These are phyloP conservation scores for Oikopleura dioica DNA, from an alignment of 23 tunicate species.

Conservation along the genomic window DNA sequence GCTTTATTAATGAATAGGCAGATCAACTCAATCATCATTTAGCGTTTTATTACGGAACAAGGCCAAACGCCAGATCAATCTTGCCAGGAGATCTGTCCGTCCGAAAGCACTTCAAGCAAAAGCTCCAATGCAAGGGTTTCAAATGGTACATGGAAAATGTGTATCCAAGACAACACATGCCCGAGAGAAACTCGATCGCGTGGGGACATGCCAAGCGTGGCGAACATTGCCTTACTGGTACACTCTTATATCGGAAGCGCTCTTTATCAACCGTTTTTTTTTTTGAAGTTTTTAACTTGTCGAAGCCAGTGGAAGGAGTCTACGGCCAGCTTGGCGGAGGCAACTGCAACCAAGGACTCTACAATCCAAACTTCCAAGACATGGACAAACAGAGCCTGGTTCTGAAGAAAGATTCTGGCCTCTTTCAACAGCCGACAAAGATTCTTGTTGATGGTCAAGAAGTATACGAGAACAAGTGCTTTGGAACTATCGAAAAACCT, in stretches of 20 bases:
- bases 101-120: background rate
- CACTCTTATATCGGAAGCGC: too few species aligned
- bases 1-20: too few species aligned
- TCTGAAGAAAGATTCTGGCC: background rate
- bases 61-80: background rate
- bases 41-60: background rate
- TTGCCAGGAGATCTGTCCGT: background rate
- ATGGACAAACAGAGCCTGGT: background rate
- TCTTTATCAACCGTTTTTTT: too few species aligned
- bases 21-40: too few species aligned
- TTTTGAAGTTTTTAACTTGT: too few species aligned
- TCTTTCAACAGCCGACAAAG: background rate
- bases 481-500: background rate
- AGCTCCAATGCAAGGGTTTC: constrained; percentile 65
- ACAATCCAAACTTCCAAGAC: background rate
- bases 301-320: too few species aligned
- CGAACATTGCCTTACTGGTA: background rate
- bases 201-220: constrained; percentile 17
- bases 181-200: constrained; percentile 16
- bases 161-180: constrained; percentile 50
- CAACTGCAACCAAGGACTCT: background rate
- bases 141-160: constrained; percentile 78
- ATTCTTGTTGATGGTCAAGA: too few species aligned
- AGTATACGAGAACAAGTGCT: background rate
- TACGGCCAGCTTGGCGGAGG: background rate